phyloP scores from a whole-genome alignment of 2,113 vertebrate species.

The Oxyura jamaicensis region DNA sequence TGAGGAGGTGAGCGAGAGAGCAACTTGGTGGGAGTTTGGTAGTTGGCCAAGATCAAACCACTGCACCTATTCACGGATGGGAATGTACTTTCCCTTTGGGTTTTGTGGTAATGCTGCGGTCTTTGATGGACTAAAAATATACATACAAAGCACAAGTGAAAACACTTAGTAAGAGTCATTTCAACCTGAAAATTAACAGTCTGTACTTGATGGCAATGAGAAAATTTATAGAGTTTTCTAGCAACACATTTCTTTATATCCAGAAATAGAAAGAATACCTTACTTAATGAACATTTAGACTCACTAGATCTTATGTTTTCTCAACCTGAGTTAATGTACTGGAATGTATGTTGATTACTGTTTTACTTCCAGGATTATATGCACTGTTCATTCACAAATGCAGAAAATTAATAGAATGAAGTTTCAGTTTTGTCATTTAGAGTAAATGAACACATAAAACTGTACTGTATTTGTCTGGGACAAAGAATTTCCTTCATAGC shows the following conservation, averaged over 20 bases:
- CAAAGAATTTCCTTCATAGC: background rate
- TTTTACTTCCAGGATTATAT: background rate
- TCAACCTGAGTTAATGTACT: background rate
- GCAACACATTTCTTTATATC: background rate
- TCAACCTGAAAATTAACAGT: background rate
- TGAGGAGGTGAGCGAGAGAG: background rate
- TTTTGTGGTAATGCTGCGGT: background rate
- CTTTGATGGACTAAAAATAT: background rate
- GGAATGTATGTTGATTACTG: accelerated
- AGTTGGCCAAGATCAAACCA: background rate
- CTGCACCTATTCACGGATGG: background rate
- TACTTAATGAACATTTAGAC: background rate
- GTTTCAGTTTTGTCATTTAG: too few species aligned
- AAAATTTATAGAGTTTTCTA: background rate
- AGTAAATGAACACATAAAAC: background rate
- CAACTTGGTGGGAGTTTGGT: background rate
- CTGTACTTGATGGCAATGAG: background rate
- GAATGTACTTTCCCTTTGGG: background rate
- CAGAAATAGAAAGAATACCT: background rate
- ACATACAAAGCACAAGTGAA: background rate
- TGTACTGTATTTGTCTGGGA: background rate
- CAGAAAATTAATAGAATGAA: background rate
- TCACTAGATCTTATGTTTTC: background rate
- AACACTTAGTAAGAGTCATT: background rate
- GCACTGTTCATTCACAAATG: background rate